Base-by-base conservation (phyloP, 2,888 invertebrate species). In the Elgonia sp. region DNA sequence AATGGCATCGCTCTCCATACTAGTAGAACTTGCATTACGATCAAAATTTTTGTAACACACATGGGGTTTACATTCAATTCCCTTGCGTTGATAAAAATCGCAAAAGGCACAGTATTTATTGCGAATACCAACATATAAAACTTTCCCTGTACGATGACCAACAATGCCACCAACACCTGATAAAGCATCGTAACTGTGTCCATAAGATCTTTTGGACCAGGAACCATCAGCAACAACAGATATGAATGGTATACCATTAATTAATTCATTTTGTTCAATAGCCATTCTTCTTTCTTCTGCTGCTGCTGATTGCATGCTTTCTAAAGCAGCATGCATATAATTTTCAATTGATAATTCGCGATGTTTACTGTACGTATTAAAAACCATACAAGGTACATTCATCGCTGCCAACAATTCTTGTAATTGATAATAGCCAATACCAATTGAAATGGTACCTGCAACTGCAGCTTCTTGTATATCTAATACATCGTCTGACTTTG, bases 131-230 rank as follows among this genome's bases (percentile, higher is more conserved):
- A 42, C 42, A 42, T 20, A 42, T 42, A 42, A 42, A 42, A 42
- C 42, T 42, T 42, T 42, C 7, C 42, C 42, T 42, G 42, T 9
- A 42, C 10, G 10, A 42, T 42, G 7, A 42, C 42, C 42, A 53
- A 53, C 16, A 12, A n/a, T 53, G 16, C 5, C 53, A 8, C 82
- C 88, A 89, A 3, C 80, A 82, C 76, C 87, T 85, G n/a, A n/a
- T n/a, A n/a, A n/a, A n/a, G n/a, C n/a, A n/a, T n/a, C n/a, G n/a
- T n/a, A n/a, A n/a, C n/a, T n/a, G n/a, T n/a, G n/a, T n/a, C n/a
- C n/a, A n/a, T n/a, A n/a, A n/a, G n/a, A n/a, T n/a, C n/a, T n/a
- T 46, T 88, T 88, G 12, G 85, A 55, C 89, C 87, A 90, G 7
- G 76, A 63, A 3, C 88, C 87, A 84, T 90, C 89, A 10, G 73